phyloP scores from a whole-genome alignment of 2,113 vertebrate genomes.

The Eubucco bourcierii region DNA sequence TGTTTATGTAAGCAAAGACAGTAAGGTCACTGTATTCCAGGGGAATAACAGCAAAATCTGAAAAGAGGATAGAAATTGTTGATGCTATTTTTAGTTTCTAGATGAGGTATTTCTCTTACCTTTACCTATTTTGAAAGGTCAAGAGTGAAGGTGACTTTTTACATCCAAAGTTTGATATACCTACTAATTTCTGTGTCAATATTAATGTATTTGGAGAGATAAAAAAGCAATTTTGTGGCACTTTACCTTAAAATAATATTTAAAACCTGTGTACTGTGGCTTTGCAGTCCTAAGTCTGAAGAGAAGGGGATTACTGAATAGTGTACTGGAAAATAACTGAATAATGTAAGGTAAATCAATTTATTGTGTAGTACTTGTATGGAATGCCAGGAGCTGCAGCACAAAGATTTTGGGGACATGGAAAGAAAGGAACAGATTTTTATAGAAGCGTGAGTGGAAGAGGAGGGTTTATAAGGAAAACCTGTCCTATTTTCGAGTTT shows the following conservation, averaged over 20 bases:
- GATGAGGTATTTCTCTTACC: slow-evolving; percentile 16
- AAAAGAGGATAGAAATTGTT: slow-evolving; percentile 13
- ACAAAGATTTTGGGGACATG: background rate
- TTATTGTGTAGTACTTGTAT: background rate
- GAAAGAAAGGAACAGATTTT: background rate
- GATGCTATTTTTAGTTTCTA: background rate
- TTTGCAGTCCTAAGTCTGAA: background rate
- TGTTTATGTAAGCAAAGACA: slow-evolving; percentile 11
- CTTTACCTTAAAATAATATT: background rate
- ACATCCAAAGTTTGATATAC: background rate
- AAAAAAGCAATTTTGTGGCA: background rate
- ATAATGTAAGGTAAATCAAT: background rate
- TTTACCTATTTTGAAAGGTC: slow-evolving; percentile 54
- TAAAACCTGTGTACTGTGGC: background rate
- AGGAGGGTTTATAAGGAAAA: background rate
- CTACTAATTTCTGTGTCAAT: background rate
- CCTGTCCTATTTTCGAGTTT: background rate
- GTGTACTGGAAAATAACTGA: background rate
- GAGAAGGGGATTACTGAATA: background rate
- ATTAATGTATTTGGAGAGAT: background rate
- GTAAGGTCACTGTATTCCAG: slow-evolving; percentile 32
- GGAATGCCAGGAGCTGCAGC: background rate
- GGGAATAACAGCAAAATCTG: slow-evolving; percentile 66
- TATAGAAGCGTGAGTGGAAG: background rate
- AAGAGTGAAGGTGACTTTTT: background rate